These are phyloP conservation scores for Capitulum mitella DNA, from an alignment of 2,888 invertebrate species.

Conservation along the genomic window DNA sequence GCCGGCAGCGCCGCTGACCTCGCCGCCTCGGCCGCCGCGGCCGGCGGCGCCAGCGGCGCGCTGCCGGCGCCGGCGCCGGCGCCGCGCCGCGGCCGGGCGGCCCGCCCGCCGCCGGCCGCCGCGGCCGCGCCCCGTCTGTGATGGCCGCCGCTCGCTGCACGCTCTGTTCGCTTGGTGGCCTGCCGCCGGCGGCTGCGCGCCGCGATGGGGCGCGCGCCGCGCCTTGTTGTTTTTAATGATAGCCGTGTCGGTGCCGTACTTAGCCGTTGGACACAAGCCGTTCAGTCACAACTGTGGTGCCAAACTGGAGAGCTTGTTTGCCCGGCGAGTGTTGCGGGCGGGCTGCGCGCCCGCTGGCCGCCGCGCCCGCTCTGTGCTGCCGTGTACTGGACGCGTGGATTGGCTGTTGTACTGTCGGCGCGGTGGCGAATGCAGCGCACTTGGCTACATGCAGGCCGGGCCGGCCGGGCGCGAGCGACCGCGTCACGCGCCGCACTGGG, in stretches of 20 bases:
- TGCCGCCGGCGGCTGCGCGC: neutral
- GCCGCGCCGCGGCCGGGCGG: neutral
- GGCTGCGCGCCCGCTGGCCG: neutral
- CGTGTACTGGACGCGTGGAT: slow-evolving; percentile 28
- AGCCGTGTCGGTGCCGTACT: neutral
- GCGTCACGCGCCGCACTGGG: neutral
- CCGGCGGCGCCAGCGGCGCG: slow-evolving; percentile 46
- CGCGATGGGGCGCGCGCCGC: neutral
- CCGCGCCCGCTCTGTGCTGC: slow-evolving; percentile 26
- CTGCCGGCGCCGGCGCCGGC: neutral
- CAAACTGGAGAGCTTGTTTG: slow-evolving; percentile 14
- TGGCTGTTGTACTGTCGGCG: slow-evolving; percentile 29
- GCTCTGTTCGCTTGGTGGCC: too few relatives aligned
- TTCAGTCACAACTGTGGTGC: neutral
- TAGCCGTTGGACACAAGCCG: neutral
- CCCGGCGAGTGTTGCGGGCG: neutral
- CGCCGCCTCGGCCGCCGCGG: slow-evolving; percentile 41
- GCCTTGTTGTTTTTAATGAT: neutral
- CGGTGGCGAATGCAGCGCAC: slow-evolving; percentile 27
- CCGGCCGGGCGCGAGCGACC: slow-evolving; percentile 7
- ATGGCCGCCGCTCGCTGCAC: too few relatives aligned
- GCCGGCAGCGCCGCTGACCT: neutral
- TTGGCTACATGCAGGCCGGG: slow-evolving; percentile 29
- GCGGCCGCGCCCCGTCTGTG: neutral
- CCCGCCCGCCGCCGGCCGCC: neutral